Base-by-base conservation (phyloP, 1,140 invertebrate species). In the Elymnias hypermnestra region DNA sequence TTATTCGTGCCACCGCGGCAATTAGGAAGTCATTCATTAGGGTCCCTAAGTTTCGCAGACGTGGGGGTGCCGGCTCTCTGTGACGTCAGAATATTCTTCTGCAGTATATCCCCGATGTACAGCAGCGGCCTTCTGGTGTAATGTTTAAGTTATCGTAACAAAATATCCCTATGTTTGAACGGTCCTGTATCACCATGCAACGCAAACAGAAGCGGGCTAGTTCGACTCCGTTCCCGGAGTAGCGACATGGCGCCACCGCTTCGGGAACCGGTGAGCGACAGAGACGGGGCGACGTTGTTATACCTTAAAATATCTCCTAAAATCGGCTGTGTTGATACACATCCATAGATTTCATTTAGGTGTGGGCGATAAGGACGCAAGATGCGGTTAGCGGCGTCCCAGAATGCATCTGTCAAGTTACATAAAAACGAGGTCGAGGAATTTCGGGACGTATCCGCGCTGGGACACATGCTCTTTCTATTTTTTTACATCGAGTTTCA, bases 21-120 rank as follows among this genome's bases (percentile, higher is more conserved):
- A 84, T 84, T 84, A 84, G 81, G 81, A 83, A 84, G 81, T 84
- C 71, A 72, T 78, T 84, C 81, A 84, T 84, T 84, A 84, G 68
- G 77, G 71, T 84, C 81, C 81, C 81, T 84, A 84, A 82, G 81
- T 84, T 84, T 81, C 63, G 81, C 77, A 84, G 81, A 84, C 81
- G 76, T 71, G 72, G 75, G 81, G 81, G 81, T 84, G 77, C 81
- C 77, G 57, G 50, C 63, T 58, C 64, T 51, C 52, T 54, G 67
- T 76, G 68, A 81, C 79, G 77, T 78, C 75, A 78, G 62, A 54
- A 50, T 46, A 55, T 55, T 75, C 72, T 72, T 75, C 69, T 52
- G 60, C 62, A 65, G 62, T 62, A 51, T n/a, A n/a, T n/a, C n/a
- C n/a, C n/a, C n/a, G n/a, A n/a, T n/a, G n/a, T n/a, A n/a, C n/a